Evolutionary conservation across 2,888 invertebrate genomes (phyloP), one percentile per base, ranked within the genome.

Genomic region (Polyommatus icarus): DNA sequence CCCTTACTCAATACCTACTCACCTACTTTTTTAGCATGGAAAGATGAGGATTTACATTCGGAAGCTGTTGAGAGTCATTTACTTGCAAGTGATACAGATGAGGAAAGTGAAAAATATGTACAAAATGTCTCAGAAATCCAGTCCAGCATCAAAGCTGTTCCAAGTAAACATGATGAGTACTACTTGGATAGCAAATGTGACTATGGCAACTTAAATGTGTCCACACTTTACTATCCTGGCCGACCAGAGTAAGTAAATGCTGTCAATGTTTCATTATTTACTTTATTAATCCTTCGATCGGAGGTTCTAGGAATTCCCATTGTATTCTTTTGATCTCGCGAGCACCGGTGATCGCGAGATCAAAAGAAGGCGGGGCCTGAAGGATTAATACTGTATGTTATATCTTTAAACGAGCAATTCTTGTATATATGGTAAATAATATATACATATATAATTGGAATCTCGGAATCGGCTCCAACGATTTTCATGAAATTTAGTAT

Each of bases 141-240:
- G 18, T 57, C 71, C 15, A 61, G 20, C n/a, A 57, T 8, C 3
- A 32, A 32, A 5, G 10, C 75, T 36, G 50, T 32, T 29, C 20
- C 46, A 8, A 76, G 71, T 29, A 54, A 15, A 54, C 32, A 40
- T 20, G 84, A 81, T 18, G 94, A 95, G 80, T 96, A 93, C 85
- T 96, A 96, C 83, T 86, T 94, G 75, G 97, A 97, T 83, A 94
- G 92, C 82, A 91, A 89, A 73, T 87, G 93, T 76, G 95, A 95
- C 71, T 90, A 87, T 76, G 95, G 95, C 76, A 96, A 96, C 86
- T 89, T 95, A 72, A 90, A 89, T 1, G 95, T 96, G 2, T 89
- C 94, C 57, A 96, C 96, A 0, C 92, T 97, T 18, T 95, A 96
- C 80, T 94, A 95, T 78, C 96, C 96, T 1, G 95, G 95, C 0